Conservation (phyloP, 1,140 invertebrate genomes). For the Paramacrobiotus metropolitanus region DNA sequence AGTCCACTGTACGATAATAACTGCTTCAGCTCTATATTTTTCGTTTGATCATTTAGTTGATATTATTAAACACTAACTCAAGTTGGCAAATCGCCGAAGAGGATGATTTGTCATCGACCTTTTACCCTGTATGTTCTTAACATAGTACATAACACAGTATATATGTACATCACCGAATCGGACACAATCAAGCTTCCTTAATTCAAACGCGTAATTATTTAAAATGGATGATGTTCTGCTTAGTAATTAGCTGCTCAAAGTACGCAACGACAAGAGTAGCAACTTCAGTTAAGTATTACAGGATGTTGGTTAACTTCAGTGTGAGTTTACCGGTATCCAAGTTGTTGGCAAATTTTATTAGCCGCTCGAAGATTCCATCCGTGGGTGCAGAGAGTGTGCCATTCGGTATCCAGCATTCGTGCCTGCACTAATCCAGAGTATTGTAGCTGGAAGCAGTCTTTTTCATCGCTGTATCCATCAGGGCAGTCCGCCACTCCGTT, state of each 20-base stretch:
- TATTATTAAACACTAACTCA: too few species aligned
- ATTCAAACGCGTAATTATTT: background rate
- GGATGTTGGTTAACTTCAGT: background rate
- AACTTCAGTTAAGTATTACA: background rate
- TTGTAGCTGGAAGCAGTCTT: background rate
- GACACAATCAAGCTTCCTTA: background rate
- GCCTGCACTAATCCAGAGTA: background rate
- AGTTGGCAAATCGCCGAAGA: too few species aligned
- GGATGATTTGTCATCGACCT: too few species aligned
- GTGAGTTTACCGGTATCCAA: background rate
- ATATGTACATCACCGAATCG: too few species aligned
- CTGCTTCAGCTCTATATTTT: too few species aligned
- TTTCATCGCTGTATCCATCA: constrained; percentile 4
- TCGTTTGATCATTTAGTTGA: too few species aligned
- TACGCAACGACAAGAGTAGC: too few species aligned
- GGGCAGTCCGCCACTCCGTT: background rate
- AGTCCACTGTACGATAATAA: too few species aligned
- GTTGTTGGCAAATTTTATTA: background rate
- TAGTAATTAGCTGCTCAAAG: too few species aligned
- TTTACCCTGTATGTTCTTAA: too few species aligned
- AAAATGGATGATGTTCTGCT: too few species aligned
- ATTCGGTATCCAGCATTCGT: background rate
- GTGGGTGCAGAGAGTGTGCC: background rate
- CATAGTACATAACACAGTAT: too few species aligned
- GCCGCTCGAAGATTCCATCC: background rate